phyloP scores from a whole-genome alignment of 2,113 vertebrate genomes.

The Etia nguti region DNA sequence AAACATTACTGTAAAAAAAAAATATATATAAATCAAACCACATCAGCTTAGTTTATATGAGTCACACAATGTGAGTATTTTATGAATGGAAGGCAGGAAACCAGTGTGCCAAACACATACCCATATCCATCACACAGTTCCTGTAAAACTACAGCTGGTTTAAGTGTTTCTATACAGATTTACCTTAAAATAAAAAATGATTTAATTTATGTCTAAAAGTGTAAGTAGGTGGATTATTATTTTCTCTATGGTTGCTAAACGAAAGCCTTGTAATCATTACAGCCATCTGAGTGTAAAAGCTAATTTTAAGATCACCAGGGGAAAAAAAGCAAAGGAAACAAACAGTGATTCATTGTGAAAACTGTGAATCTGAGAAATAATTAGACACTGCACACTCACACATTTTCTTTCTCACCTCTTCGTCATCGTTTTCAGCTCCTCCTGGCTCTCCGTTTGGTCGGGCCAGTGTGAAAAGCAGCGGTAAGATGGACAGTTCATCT shows the following conservation, averaged over 20 bases:
- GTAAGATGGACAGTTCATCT: slow-evolving; percentile 86
- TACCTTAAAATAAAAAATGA: neutral
- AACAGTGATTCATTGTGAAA: neutral
- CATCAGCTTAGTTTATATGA: neutral
- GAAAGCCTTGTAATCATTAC: neutral
- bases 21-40: neutral
- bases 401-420: neutral
- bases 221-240: neutral
- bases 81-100: neutral
- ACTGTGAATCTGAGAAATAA: neutral
- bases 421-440: slow-evolving; percentile 26
- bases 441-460: slow-evolving; percentile 90
- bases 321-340: neutral
- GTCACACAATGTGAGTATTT: neutral
- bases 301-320: neutral
- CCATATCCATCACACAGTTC: neutral
- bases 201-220: neutral
- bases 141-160: neutral
- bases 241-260: neutral
- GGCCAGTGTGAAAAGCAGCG: slow-evolving; percentile 86
- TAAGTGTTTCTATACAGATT: neutral
- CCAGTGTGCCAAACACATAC: neutral
- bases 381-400: neutral
- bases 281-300: neutral
- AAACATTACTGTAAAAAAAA: neutral